A percentile compares a stretch with the other conserved stretches of the same genome.
Conservation (phyloP, 2,113 vertebrate genomes). For the Dicerorhinus sumatrensis region DNA sequence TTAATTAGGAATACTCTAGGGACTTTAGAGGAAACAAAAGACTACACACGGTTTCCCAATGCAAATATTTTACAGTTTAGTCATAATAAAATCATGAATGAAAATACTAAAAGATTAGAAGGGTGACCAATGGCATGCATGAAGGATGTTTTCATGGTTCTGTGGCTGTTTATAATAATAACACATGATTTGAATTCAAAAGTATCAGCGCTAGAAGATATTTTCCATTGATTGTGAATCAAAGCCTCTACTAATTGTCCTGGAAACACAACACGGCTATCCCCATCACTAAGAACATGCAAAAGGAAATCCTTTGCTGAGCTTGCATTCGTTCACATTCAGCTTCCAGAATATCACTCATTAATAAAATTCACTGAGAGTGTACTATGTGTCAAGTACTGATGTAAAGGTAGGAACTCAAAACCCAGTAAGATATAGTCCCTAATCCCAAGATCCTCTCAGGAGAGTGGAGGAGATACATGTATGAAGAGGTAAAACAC, state of each 20-base stretch:
- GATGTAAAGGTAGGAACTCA: neutral
- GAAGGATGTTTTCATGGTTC: neutral
- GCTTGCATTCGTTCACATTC: neutral
- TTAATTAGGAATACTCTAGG: neutral
- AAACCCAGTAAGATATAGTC: neutral
- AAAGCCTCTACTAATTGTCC: neutral
- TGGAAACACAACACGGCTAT: constrained; percentile 51
- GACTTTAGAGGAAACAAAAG: neutral
- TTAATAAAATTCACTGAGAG: neutral
- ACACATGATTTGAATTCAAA: neutral
- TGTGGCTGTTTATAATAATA: neutral
- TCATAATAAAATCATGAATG: neutral
- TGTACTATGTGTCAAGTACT: neutral
- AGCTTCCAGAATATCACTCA: neutral
- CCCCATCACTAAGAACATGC: neutral
- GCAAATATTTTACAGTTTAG: neutral
- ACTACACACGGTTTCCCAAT: neutral
- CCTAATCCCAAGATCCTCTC: neutral
- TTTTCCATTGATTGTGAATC: neutral
- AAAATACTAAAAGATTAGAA: constrained; percentile 2
- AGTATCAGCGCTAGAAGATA: neutral
- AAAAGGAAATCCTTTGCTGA: constrained; percentile 41
- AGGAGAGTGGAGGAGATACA: fast-evolving
- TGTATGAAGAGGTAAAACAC: neutral
- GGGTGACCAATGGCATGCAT: neutral